phyloP scores from a whole-genome alignment of 2,113 vertebrate genomes.

The Aspiorhynchus laticeps region DNA sequence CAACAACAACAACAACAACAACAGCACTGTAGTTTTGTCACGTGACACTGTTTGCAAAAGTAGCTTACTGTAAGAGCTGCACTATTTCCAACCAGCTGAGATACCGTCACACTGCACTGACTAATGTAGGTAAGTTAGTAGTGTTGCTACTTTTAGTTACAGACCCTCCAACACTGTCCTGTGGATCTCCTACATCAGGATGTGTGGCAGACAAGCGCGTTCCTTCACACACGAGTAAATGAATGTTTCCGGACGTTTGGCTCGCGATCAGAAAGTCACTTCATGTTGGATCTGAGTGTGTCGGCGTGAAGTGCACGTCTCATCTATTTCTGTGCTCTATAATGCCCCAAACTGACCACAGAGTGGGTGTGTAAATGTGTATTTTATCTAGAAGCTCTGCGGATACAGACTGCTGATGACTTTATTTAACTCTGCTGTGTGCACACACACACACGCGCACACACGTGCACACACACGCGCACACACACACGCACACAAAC shows the following conservation, averaged over 20 bases:
- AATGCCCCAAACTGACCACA: constrained; percentile 4
- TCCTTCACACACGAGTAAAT: not conserved
- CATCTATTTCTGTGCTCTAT: constrained; percentile 5
- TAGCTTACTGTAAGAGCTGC: not conserved
- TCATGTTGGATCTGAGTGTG: not conserved
- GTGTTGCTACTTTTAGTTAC: not conserved
- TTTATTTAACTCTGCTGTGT: constrained; percentile 12
- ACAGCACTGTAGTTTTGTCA: not conserved
- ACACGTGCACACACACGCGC: constrained; percentile 13
- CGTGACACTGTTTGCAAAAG: not conserved
- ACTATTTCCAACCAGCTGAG: not conserved
- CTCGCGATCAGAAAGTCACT: not conserved
- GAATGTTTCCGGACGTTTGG: not conserved
- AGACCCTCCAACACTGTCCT: not conserved
- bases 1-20: too few relatives aligned
- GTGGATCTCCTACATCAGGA: not conserved
- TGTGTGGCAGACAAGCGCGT: not conserved
- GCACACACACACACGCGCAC: not conserved
- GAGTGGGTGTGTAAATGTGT: not conserved
- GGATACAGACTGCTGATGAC: not conserved
- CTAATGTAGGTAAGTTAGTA: not conserved
- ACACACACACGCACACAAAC: not conserved
- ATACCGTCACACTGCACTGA: not conserved
- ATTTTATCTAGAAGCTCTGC: constrained; percentile 23
- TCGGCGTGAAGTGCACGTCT: not conserved